A percentile compares a stretch with the other conserved stretches of the same genome.
These are phyloP conservation scores for Cheilosia vernalis DNA, from an alignment of 2,888 invertebrate genomes.

Conservation along the genomic window DNA sequence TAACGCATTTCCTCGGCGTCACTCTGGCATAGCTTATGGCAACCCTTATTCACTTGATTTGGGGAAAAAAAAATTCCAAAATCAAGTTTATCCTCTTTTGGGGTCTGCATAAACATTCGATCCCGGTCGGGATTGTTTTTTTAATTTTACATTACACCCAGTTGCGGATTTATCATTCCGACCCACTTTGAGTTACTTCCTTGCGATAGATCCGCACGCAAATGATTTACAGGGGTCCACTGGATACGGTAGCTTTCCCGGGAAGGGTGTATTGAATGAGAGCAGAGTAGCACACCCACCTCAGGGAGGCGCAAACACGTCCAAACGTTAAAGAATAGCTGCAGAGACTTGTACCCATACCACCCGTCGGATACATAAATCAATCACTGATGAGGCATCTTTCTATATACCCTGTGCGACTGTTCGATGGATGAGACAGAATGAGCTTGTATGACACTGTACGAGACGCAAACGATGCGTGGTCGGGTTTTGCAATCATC, in stretches of 20 bases:
- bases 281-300: background rate
- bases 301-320: background rate
- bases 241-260: constrained; percentile 24
- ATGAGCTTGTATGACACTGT: constrained; percentile 27
- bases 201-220: constrained; percentile 18
- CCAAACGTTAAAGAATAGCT: constrained; percentile 21
- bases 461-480: constrained; percentile 38
- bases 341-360: background rate
- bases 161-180: constrained; percentile 29
- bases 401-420: constrained; percentile 11
- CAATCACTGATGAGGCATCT: constrained; percentile 47
- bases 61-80: constrained; percentile 11
- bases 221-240: constrained; percentile 39
- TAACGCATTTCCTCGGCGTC: background rate
- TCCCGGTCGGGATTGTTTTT: constrained; percentile 21
- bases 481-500: constrained; percentile 56
- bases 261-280: constrained; percentile 14
- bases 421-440: background rate
- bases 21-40: background rate
- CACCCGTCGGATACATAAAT: constrained; percentile 47
- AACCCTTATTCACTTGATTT: constrained; percentile 14
- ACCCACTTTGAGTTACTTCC: constrained; percentile 37
- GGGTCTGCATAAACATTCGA: constrained; percentile 30
- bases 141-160: constrained; percentile 38
- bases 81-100: background rate